These are phyloP conservation scores for Caerostris extrusa DNA, from an alignment of 1,140 invertebrate genomes.

Conservation along the genomic window DNA sequence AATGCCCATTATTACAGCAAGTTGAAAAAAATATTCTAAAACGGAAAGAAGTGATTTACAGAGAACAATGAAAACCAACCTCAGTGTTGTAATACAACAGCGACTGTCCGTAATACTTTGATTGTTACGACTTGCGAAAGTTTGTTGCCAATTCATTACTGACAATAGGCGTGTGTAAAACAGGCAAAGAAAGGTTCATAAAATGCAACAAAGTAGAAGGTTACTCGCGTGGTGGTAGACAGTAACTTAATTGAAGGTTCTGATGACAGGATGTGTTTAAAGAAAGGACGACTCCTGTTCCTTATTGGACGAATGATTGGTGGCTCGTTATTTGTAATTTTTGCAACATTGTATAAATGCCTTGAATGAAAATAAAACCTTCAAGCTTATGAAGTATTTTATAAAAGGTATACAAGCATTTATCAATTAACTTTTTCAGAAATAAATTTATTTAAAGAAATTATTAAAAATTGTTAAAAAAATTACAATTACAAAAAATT, in stretches of 20 bases:
- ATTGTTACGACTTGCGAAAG: conserved; percentile 22
- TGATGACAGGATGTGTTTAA: not conserved
- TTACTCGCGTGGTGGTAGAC: not conserved
- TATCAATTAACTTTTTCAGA: no score
- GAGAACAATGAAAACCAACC: not conserved
- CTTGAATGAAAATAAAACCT: no score
- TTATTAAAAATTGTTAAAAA: no score
- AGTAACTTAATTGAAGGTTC: not conserved
- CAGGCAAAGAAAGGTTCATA: not conserved
- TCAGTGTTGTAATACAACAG: not conserved
- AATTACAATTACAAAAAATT: no score
- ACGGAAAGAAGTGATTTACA: not conserved
- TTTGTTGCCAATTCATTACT: not conserved
- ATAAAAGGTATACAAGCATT: no score
- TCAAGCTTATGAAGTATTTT: no score
- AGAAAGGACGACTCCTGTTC: not conserved
- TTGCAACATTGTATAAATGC: no score
- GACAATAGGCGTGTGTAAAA: not conserved
- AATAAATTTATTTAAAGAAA: no score
- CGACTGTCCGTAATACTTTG: not conserved
- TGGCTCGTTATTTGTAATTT: no score
- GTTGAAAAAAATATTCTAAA: not conserved
- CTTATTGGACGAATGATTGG: not conserved
- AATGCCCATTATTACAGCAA: no score
- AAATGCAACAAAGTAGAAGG: not conserved